Base-by-base conservation (phyloP, 2,888 invertebrate genomes). In the Leptinotarsa peninsularis region DNA sequence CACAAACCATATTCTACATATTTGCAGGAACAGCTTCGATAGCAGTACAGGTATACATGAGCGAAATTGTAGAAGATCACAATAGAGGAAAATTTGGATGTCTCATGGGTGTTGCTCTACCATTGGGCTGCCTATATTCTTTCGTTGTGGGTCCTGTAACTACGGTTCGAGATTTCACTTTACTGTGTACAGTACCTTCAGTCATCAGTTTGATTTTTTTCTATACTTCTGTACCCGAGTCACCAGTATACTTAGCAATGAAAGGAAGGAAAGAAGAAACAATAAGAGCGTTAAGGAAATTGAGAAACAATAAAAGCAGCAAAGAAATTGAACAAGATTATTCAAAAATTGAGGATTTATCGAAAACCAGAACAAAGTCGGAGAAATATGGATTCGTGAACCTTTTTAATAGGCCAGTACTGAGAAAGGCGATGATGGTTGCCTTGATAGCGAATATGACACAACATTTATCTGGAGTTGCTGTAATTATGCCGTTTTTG, bases 41-140 rank as follows among this genome's bases (percentile, higher is more conserved):
- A 21, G 91, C 93, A 1, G 91, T 93, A 0, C 95, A 96, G 0
- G 94, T 96, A 91, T 97, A 96, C 88, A 92, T 95, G 76, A 94
- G 94, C 63, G 96, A 97, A 88, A 94, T 95, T 49, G 91, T 96
- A 10, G 93, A 95, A 90, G 92, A 93, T 74, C 93, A 93, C 43
- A 91, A 93, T 17, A 90, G 97, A 75, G 96, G 96, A 0, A 92
- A 94, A 0, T 88, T 96, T 4, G 78, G 78, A 4, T 70, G 95
- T 0, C 92, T 79, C 1, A 21, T 80, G 54, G 68, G 70, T 1
- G 15, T 80, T 1, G 54, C 75, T 2, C 3, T 69, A n/a, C 60
- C 76, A 13, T 15, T 67, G 4, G 83, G 83, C 21, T 52, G 75
- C 3, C 58, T 82, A 0, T 76, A 78, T 15, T 49, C 67, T 15